These are phyloP conservation scores for Carduelis carduelis DNA, from an alignment of 2,797 vertebrate genomes.

Conservation along the genomic window DNA sequence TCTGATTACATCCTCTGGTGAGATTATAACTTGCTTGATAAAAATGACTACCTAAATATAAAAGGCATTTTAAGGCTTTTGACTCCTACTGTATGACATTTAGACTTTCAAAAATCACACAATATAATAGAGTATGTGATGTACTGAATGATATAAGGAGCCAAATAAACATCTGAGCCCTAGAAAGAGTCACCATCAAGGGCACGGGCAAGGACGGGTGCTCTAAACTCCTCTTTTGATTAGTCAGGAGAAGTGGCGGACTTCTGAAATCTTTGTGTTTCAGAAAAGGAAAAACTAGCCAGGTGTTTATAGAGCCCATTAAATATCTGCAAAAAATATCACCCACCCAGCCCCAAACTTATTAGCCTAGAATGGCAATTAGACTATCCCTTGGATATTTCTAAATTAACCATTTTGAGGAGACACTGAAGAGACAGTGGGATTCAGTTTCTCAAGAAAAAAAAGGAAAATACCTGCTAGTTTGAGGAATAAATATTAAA, in stretches of 20 bases:
- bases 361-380: not conserved
- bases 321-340: not conserved
- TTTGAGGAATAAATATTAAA: not conserved
- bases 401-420: not conserved
- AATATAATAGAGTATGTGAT: not conserved
- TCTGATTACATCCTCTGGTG: conserved; percentile 48
- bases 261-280: not conserved
- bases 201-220: not conserved
- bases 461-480: not conserved
- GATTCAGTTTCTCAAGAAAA: not conserved
- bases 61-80: not conserved
- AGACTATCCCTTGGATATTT: not conserved
- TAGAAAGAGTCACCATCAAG: not conserved
- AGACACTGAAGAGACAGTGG: not conserved
- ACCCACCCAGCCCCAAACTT: not conserved
- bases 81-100: not conserved
- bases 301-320: not conserved
- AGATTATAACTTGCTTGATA: conserved; percentile 42
- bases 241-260: not conserved
- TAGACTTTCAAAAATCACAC: not conserved
- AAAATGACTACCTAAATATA: conserved; percentile 33
- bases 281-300: not conserved
- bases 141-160: not conserved
- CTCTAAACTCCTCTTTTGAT: not conserved
- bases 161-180: not conserved